These are phyloP conservation scores for Harpalus rubripes DNA, from an alignment of 2,888 invertebrate species.

Conservation along the genomic window DNA sequence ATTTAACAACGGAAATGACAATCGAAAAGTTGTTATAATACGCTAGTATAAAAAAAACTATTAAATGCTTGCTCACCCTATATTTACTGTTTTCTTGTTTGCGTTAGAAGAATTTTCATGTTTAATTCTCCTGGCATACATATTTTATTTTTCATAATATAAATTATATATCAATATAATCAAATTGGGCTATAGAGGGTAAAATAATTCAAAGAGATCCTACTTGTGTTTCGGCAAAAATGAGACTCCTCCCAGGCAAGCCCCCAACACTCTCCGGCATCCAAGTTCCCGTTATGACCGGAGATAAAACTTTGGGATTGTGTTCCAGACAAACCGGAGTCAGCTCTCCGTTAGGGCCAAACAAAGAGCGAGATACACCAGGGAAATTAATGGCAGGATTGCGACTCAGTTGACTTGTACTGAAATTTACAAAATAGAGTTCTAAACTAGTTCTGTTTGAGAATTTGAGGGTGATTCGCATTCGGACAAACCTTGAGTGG, in stretches of 20 bases:
- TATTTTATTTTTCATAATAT: too few species aligned
- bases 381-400: constrained; percentile 79
- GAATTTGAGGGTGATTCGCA: constrained; percentile 26
- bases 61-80: too few species aligned
- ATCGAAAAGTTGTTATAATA: too few species aligned
- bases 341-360: constrained; percentile 78
- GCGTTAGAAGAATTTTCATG: too few species aligned
- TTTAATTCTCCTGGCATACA: too few species aligned
- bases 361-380: constrained; percentile 79
- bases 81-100: too few species aligned
- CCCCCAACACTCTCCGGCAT: constrained; percentile 94
- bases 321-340: constrained; percentile 89
- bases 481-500: constrained; percentile 53
- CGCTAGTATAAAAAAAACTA: too few species aligned
- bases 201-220: neutral
- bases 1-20: too few species aligned
- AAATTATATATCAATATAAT: too few species aligned
- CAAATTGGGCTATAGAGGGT: too few species aligned
- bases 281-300: constrained; percentile 93
- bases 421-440: constrained; percentile 48
- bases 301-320: constrained; percentile 90
- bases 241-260: constrained; percentile 88
- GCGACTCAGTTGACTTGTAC: constrained; percentile 70
- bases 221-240: constrained; percentile 95
- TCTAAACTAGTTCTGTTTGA: constrained; percentile 39